Evolutionary conservation across 2,113 vertebrate genomes (phyloP), one percentile per base, ranked within the genome.

Genomic region (Scortum barcoo): DNA sequence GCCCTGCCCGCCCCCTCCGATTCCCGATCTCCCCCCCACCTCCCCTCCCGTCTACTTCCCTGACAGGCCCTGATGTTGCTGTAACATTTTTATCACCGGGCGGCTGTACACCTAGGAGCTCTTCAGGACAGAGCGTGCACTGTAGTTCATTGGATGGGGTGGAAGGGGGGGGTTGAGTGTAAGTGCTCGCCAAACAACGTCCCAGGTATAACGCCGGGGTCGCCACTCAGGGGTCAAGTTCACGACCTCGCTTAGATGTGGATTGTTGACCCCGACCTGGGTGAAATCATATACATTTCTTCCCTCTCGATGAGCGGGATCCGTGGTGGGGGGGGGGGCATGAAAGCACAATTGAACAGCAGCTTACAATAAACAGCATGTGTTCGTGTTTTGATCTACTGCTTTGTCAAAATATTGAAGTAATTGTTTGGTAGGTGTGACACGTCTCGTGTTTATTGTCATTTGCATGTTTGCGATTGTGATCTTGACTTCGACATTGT

Each of bases 231-330:
- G 73, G 92, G 91, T 92, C 85, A 88, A 87, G 90, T 86, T 91
- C 76, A 36, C 9, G 56, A 87, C 86, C 81, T 75, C 40, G 50
- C 80, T 90, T 72, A 84, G 72, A 88, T 57, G 77, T 4, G 70
- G 75, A 63, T 80, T 6, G 78, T 82, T 90, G 91, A 92, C 91
- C 90, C 77, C 14, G 79, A 89, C 92, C 87, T 72, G 28, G n/a
- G 67, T 66, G 61, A 62, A 89, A 89, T 87, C 20, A 67, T 14
- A 63, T 24, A 53, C 16, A 42, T 38, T 38, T 54, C n/a, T 22
- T 8, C 4, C 24, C 26, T 54, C 53, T 19, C 11, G 6, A 72
- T 28, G 50, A 70, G 70, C n/a, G n/a, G n/a, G n/a, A n/a, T n/a
- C n/a, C n/a, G n/a, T n/a, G n/a, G n/a, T n/a, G n/a, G n/a, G n/a